Percentiles rank a stretch among this genome's conserved stretches.
phyloP scores from a whole-genome alignment of 2,888 invertebrate species.

The Hirtodrosophila histrioides region DNA sequence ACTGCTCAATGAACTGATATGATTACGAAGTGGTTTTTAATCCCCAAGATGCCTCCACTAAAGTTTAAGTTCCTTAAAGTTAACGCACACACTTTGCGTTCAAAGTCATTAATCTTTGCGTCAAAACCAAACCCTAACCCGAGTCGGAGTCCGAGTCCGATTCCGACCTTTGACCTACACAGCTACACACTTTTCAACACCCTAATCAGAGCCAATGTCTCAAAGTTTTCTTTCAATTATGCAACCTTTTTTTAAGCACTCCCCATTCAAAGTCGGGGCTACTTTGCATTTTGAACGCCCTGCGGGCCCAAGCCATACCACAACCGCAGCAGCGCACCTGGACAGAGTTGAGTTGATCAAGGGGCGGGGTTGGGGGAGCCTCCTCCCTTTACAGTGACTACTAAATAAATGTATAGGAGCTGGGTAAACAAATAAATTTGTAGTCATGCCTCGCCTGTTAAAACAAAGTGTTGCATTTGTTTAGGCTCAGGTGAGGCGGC shows the following conservation, averaged over 20 bases:
- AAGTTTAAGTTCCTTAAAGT: constrained; percentile 15
- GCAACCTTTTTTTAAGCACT: constrained; percentile 34
- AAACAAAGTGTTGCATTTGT: constrained; percentile 78
- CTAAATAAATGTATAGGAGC: constrained; percentile 17
- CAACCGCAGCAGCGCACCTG: constrained; percentile 60
- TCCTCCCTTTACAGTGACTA: constrained; percentile 12
- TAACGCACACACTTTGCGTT: constrained; percentile 12
- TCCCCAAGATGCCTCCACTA: too few species aligned
- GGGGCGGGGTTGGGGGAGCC: background rate
- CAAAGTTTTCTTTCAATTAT: constrained; percentile 64
- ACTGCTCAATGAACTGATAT: too few species aligned
- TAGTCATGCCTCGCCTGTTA: constrained; percentile 58
- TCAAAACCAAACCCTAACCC: constrained; percentile 23
- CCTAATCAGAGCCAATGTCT: constrained; percentile 47
- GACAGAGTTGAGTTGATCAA: too few species aligned
- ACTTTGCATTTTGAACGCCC: constrained; percentile 65
- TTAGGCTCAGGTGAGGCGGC: constrained; percentile 55
- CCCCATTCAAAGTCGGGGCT: constrained; percentile 18
- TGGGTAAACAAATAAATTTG: constrained; percentile 65
- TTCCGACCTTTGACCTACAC: constrained; percentile 21
- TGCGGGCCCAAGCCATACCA: constrained; percentile 46
- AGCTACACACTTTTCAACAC: constrained; percentile 23
- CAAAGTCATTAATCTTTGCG: constrained; percentile 54
- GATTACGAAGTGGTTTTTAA: too few species aligned
- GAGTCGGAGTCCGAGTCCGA: background rate